Evolutionary conservation across 1,140 invertebrate species (phyloP).

Genomic region (Aradophagus sp.): DNA sequence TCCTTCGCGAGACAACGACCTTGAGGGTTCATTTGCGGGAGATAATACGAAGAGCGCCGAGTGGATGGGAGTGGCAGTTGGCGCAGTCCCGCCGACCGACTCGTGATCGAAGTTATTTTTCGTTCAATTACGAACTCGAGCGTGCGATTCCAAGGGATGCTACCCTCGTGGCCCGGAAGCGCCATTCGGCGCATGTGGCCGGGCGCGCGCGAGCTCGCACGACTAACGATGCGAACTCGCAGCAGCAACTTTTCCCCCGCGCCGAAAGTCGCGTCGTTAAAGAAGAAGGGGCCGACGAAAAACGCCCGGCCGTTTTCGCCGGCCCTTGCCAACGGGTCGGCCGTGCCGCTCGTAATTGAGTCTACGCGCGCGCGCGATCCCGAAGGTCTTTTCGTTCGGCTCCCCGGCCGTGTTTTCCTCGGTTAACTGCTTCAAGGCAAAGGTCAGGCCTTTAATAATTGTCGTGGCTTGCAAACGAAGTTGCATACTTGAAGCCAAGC

Average conservation of each 20-base stretch:
- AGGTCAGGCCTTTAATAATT: slow-evolving; percentile 41
- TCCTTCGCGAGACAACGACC: no score
- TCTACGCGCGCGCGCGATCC: slow-evolving; percentile 43
- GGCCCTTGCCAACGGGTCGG: slow-evolving; percentile 9
- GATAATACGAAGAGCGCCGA: no score
- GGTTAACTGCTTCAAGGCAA: slow-evolving; percentile 18
- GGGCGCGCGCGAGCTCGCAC: slow-evolving; percentile 21
- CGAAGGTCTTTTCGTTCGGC: slow-evolving; percentile 36
- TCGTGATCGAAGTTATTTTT: slow-evolving; percentile 44
- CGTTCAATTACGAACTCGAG: slow-evolving; percentile 37
- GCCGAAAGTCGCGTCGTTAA: slow-evolving; percentile 29
- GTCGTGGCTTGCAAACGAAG: slow-evolving; percentile 8
- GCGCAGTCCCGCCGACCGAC: slow-evolving; percentile 21
- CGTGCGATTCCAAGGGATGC: slow-evolving; percentile 14
- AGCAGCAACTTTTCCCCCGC: slow-evolving; percentile 37
- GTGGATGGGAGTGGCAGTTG: slow-evolving; percentile 17
- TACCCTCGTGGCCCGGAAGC: slow-evolving; percentile 33
- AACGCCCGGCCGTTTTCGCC: background rate
- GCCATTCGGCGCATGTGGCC: slow-evolving; percentile 42
- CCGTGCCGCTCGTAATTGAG: slow-evolving; percentile 56
- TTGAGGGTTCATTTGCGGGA: no score
- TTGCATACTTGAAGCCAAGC: slow-evolving; percentile 8
- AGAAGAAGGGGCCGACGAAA: slow-evolving; percentile 17
- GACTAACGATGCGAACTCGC: slow-evolving; percentile 50
- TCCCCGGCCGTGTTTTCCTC: slow-evolving; percentile 17